Evolutionary conservation across 2,888 invertebrate species (phyloP), one percentile per base, ranked within the genome.

Genomic region (Omphaloscelis lunosa): DNA sequence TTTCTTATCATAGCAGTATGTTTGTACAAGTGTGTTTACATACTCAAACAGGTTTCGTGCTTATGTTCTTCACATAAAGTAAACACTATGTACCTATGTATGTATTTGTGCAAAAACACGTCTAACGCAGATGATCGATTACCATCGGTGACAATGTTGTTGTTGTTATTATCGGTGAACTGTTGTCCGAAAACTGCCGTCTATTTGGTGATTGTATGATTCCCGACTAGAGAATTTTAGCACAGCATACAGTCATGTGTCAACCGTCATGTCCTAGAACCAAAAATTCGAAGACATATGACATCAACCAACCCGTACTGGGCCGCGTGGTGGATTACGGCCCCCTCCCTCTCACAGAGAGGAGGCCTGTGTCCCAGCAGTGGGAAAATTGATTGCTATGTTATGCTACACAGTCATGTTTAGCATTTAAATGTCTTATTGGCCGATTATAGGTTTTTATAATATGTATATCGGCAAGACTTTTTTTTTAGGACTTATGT

Each of bases 21-120:
- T 72, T 77, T 80, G 27, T 12, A 69, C 73, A 80, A 80, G 71
- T 85, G 71, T 85, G 82, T 85, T 77, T 73, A 61, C 74, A 74
- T 71, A 69, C 17, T 65, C 23, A 72, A 83, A 77, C 85, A 75
- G 77, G 81, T 84, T 84, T 66, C 15, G 68, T 62, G 59, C 12
- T 65, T 56, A 67, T 76, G 20, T 73, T 80, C 9, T 70, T 66
- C 29, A 72, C 41, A 53, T 27, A 29, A 58, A 51, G 71, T 65
- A 73, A 70, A 84, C 39, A 71, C 27, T 48, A 27, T 48, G 45
- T 67, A 48, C 29, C 0, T 48, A 48, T 2, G 20, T 45, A 27
- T 27, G 7, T 66, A 48, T 12, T 69, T 63, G 15, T 65, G n/a
- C n/a, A 66, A 67, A 73, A 56, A 76, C 39, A 61, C 3, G 17